phyloP scores from a whole-genome alignment of 23 tunicate species.

The Styela plicata region DNA sequence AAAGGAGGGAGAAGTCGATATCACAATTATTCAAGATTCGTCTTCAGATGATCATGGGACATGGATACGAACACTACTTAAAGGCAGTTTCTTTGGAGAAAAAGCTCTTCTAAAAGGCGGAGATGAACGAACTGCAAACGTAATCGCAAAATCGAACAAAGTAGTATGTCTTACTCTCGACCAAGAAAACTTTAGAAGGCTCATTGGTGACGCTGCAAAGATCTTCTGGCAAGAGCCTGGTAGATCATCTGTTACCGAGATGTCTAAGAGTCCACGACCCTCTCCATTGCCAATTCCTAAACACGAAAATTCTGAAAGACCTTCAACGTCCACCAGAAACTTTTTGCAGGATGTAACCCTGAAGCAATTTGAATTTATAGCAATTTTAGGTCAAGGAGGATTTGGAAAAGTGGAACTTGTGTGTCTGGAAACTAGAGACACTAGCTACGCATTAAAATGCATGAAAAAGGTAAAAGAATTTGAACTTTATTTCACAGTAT shows the following conservation, averaged over 20 bases:
- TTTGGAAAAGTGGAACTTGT: slow-evolving; percentile 93
- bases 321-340: slow-evolving; percentile 4
- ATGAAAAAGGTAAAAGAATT: slow-evolving; percentile 96
- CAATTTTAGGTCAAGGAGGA: slow-evolving; percentile 89
- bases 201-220: slow-evolving; percentile 64
- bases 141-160: slow-evolving; percentile 48
- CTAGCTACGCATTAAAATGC: slow-evolving; percentile 88
- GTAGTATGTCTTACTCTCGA: slow-evolving; percentile 87
- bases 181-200: slow-evolving; percentile 70
- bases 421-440: slow-evolving; percentile 26
- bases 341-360: slow-evolving; percentile 37
- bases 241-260: neutral
- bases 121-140: slow-evolving; percentile 46
- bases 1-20: slow-evolving; percentile 85
- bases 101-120: slow-evolving; percentile 78
- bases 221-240: neutral
- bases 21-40: slow-evolving; percentile 43
- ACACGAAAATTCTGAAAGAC: neutral
- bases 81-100: slow-evolving; percentile 94
- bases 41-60: slow-evolving; percentile 24
- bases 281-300: too few species aligned
- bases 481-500: too few species aligned
- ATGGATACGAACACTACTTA: slow-evolving; percentile 52
- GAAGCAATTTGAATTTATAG: slow-evolving; percentile 57
- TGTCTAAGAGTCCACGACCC: neutral